phyloP scores from a whole-genome alignment of 2,888 invertebrate genomes.

The Pollenia angustigena region DNA sequence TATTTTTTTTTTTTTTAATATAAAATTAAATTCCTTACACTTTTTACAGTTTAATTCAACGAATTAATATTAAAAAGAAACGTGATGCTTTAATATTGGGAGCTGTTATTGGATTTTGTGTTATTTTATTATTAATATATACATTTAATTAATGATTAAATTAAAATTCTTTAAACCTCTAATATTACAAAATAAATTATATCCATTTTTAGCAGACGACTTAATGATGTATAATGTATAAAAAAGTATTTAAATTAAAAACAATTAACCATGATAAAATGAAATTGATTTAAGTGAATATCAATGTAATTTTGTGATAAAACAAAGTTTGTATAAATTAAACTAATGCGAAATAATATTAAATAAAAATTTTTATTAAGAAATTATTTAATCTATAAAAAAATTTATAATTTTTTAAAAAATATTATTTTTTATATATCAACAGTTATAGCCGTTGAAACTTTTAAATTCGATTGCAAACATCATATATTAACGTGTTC shows the following conservation, averaged over 20 bases:
- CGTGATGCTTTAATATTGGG: constrained; percentile 97
- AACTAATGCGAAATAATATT: constrained; percentile 25
- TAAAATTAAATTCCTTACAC: neutral
- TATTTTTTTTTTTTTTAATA: neutral
- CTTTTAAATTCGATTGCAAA: no score
- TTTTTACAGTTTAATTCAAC: constrained; percentile 90
- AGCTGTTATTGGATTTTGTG: constrained; percentile 93
- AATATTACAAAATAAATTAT: constrained; percentile 45
- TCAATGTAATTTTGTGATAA: constrained; percentile 73
- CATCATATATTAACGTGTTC: no score
- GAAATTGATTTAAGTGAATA: constrained; percentile 48
- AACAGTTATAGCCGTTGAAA: no score
- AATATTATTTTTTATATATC: no score
- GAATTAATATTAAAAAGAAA: constrained; percentile 96
- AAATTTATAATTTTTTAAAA: no score
- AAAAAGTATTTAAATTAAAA: neutral
- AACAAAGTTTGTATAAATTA: constrained; percentile 64
- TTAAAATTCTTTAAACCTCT: neutral
- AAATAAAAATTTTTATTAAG: constrained; percentile 34
- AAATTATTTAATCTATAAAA: neutral
- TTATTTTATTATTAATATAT: constrained; percentile 93
- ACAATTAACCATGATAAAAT: constrained; percentile 16
- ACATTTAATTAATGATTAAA: constrained; percentile 87
- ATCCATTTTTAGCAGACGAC: constrained; percentile 49
- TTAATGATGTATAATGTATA: constrained; percentile 25